Evolutionary conservation across 2,797 vertebrate genomes (phyloP), one percentile per base, ranked within the genome.

Genomic region (Peromyscus nudipes): DNA sequence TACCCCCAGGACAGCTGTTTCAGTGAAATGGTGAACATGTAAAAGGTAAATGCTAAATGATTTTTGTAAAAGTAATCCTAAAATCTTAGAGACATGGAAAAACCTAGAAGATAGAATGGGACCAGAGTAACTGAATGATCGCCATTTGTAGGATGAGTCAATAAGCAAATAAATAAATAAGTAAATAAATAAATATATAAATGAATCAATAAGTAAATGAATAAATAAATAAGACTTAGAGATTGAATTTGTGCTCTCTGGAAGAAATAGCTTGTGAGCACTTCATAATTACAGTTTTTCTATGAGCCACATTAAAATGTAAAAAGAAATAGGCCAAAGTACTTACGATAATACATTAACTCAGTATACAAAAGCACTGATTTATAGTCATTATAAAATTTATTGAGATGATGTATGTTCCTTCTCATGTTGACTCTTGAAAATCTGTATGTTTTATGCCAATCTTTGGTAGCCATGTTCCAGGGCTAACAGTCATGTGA

Each of bases 321-420:
- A 91, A 76, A 76, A 81, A 69, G 12, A 9, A 89, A 88, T 29
- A 64, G 21, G 4, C 3, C 13, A 92, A 64, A 60, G 73, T 90
- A 83, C 80, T 87, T 90, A 91, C 43, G 65, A 55, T 64, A 89
- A 77, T 69, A 40, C 57, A 55, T 69, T 55, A 94, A 77, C n/a
- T 97, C 69, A 89, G 5, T 31, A 85, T 69, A 55, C 7, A 92
- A 19, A 83, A 57, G 67, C 37, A 89, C 79, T 0, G 64, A 52
- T 52, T 65, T 85, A 40, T 79, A 91, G 49, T 31, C 46, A 71
- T 13, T 77, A 8, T 76, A 65, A 81, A 90, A 80, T 85, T 55
- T 34, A 21, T 31, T 91, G 60, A 49, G 37, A 89, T 71, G 49
- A n/a, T 57, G 34, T 40, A 17, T 91, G 16, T 52, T 85, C 25